A percentile compares a stretch with the other conserved stretches of the same genome.
Evolutionary conservation across 2,113 vertebrate species (phyloP).

Genomic region (Pachypanchax playfairii): DNA sequence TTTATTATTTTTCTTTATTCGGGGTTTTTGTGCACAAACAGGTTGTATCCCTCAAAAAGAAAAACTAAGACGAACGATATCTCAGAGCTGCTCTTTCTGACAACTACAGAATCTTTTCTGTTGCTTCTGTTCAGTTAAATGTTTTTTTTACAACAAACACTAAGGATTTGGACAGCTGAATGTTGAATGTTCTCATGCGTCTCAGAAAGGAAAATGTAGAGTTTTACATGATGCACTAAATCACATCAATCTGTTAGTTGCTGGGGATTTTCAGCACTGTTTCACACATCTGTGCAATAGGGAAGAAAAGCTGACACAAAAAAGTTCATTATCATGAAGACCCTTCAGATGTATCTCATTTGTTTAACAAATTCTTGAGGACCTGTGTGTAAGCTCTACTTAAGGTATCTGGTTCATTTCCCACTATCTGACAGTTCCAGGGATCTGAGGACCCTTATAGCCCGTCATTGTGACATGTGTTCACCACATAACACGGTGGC

Average conservation of each 20-base stretch:
- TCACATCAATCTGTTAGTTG: too few species aligned
- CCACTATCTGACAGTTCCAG: conserved; percentile 7
- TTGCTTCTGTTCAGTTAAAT: not conserved
- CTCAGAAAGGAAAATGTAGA: too few species aligned
- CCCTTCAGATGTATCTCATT: conserved; percentile 13
- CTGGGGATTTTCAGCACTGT: too few species aligned
- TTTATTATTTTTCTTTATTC: not conserved
- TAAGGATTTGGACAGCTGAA: too few species aligned
- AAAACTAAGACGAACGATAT: not conserved
- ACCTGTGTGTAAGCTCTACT: conserved; percentile 18
- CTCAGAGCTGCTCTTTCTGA: not conserved
- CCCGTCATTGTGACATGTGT: conserved; percentile 37
- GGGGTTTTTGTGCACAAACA: not conserved
- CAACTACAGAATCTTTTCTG: not conserved
- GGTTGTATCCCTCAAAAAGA: not conserved
- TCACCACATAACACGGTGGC: conserved; percentile 30
- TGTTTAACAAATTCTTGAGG: conserved; percentile 38
- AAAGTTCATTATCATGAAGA: conserved; percentile 42
- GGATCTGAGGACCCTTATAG: conserved; percentile 1
- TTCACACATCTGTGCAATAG: not conserved
- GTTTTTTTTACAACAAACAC: too few species aligned
- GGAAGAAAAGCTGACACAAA: conserved; percentile 39
- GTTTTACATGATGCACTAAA: too few species aligned
- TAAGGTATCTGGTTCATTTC: conserved; percentile 30
- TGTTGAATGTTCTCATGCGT: too few species aligned